Base-by-base conservation (phyloP, 2,797 vertebrate species). In the Pantherophis alleghaniensis region DNA sequence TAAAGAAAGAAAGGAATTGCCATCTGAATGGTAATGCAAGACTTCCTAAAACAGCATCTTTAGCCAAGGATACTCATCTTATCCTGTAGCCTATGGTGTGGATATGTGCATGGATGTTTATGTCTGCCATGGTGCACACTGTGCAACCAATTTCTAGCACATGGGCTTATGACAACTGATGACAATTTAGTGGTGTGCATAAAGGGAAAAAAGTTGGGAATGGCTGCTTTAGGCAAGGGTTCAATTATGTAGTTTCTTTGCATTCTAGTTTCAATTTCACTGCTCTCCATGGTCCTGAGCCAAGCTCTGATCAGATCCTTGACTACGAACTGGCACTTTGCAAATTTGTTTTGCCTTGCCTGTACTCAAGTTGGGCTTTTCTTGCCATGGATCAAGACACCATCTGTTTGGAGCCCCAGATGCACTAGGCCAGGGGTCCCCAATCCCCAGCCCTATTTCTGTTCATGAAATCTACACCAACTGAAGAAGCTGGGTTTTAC, bases 401-500 rank as follows among this genome's bases (percentile, higher is more conserved):
- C 20, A 47, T 83, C 42, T 47, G 4, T 47, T 24, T 83, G 42
- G 42, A 24, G 1, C 74, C 10, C 37, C 20, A 83, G 4, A 24
- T 83, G 20, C 79, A 47, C 42, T 47, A 47, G 10, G 47, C 42
- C 79, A 37, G 16, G 61, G 16, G 0, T 18, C 7, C 66, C 66
- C 66, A 69, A 32, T 6, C 14, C 6, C n/a, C 6, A 13, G 26
- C 61, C 22, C 94, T 56, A 89, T 92, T 96, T 94, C 0, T 0
- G 91, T 95, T 88, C 91, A 63, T 91, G 79, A 92, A 93, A 86
- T 61, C 57, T 92, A 91, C 0, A 0, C 88, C 90, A 93, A 57
- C 91, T 69, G 93, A 94, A 94, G 93, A 95, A 96, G 94, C 0
- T 93, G 37, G 91, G 69, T 18, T 90, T 63, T 92, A 94, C n/a